Conservation (phyloP, 2,113 vertebrate genomes). For the Arothron firmamentum region DNA sequence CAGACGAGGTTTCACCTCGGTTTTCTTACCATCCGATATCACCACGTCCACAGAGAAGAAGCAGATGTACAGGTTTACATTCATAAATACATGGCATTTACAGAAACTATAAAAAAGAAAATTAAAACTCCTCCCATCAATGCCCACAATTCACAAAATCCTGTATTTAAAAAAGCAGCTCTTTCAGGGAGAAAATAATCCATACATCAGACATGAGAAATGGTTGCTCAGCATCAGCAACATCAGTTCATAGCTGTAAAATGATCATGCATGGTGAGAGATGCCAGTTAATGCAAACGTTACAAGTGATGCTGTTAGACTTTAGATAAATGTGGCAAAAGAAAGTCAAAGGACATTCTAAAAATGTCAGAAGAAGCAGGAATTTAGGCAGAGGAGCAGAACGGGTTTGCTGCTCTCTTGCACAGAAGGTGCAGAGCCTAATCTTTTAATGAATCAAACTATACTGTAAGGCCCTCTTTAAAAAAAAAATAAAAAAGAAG, state of each 20-base stretch:
- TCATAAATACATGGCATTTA: conserved; percentile 56
- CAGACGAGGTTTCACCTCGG: conserved; percentile 24
- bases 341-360: conserved; percentile 12
- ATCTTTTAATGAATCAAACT: neutral
- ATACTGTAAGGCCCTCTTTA: neutral
- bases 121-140: conserved; percentile 19
- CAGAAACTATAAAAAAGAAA: conserved; percentile 30
- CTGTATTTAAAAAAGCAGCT: conserved; percentile 1
- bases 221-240: too few relatives aligned
- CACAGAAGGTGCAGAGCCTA: neutral
- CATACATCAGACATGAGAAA: conserved; percentile 7
- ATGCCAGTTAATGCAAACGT: conserved; percentile 12
- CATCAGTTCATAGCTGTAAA: conserved; percentile 8
- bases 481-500: neutral
- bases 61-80: conserved; percentile 49
- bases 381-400: conserved; percentile 7
- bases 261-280: neutral
- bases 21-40: conserved; percentile 22
- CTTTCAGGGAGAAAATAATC: conserved; percentile 19
- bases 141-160: neutral
- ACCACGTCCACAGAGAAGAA: conserved; percentile 30
- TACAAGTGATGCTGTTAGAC: conserved; percentile 1
- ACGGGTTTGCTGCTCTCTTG: neutral
- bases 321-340: conserved; percentile 6
- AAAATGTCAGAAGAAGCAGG: conserved; percentile 9